Evolutionary conservation across 64 coral and sea anemone species (phyloP), one percentile per base, ranked within the genome.

Genomic region (Trachythela sp.): DNA sequence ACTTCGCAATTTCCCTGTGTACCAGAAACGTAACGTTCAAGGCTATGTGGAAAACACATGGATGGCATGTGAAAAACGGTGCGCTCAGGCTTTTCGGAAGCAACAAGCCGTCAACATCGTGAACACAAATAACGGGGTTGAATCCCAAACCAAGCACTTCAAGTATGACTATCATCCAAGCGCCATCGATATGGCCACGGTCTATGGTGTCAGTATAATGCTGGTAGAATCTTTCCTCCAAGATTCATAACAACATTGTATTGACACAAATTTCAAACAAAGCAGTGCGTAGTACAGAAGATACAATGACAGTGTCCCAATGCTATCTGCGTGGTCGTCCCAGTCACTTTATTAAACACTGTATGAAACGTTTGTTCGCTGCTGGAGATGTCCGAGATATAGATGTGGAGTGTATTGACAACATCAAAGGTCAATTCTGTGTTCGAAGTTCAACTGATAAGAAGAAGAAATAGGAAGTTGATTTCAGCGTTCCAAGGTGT

Each of bases 401-500:
- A 83, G 88, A 89, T 9, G 41, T 83, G 36, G 30, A 83, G 70
- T 83, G 68, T 49, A 40, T 89, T 37, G 31, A 89, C 54, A 43
- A 48, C 27, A 30, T 42, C 20, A 76, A 89, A 35, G 88, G 40
- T 27, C 26, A 77, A 60, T 83, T 89, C 54, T 35, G 33, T 22
- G 70, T 89, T 48, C 20, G 32, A 83, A 76, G 75, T 49, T 67
- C 84, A 17, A 71, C 9, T 37, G 85, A 86, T 20, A 49, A 42
- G 26, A 86, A 70, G 10, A 83, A 86, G 31, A 75, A 71, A n/a
- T 59, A 91, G 33, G 36, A 39, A 30, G 71, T 88, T 13, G 15
- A 92, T 36, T 92, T 92, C n/a, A 31, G 26, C 31, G 85, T 31
- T 39, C 92, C 92, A 30, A 72, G 83, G 54, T 90, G 92, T 84